Evolutionary conservation across 2,888 invertebrate genomes (phyloP).

Genomic region (Hydrotaea diabolus): DNA sequence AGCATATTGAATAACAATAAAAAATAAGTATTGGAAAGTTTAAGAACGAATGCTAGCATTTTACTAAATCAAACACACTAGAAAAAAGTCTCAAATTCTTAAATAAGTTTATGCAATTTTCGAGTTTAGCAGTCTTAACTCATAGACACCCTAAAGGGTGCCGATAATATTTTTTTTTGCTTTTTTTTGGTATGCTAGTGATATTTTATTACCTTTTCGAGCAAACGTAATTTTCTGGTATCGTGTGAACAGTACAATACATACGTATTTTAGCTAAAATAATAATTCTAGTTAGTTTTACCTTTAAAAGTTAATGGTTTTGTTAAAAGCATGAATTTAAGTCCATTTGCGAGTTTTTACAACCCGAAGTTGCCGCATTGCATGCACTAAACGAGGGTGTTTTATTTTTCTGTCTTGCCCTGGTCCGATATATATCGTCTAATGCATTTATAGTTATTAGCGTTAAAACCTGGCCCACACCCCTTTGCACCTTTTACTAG

Average conservation of each 20-base stretch:
- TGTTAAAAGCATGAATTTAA: too few species aligned
- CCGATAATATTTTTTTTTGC: not conserved
- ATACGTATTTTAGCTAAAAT: not conserved
- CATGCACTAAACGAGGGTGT: not conserved
- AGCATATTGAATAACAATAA: too few species aligned
- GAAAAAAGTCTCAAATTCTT: too few species aligned
- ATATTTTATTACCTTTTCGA: slow-evolving; percentile 23
- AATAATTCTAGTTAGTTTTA: not conserved
- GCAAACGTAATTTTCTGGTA: not conserved
- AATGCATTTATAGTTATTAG: not conserved
- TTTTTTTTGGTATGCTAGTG: slow-evolving; percentile 15
- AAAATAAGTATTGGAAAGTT: too few species aligned
- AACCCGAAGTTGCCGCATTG: not conserved
- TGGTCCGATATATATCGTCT: not conserved
- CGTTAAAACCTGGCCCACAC: not conserved
- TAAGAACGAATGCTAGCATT: too few species aligned
- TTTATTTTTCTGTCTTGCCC: not conserved
- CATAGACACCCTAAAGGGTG: too few species aligned
- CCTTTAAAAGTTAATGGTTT: not conserved
- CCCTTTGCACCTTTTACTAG: not conserved
- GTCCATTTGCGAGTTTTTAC: not conserved
- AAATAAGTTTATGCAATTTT: too few species aligned
- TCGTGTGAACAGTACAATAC: slow-evolving; percentile 3
- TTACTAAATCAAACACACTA: too few species aligned
- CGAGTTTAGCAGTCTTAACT: too few species aligned